These are phyloP conservation scores for Stenopsyche tienmushanensis DNA, from an alignment of 1,140 invertebrate genomes.

Conservation along the genomic window DNA sequence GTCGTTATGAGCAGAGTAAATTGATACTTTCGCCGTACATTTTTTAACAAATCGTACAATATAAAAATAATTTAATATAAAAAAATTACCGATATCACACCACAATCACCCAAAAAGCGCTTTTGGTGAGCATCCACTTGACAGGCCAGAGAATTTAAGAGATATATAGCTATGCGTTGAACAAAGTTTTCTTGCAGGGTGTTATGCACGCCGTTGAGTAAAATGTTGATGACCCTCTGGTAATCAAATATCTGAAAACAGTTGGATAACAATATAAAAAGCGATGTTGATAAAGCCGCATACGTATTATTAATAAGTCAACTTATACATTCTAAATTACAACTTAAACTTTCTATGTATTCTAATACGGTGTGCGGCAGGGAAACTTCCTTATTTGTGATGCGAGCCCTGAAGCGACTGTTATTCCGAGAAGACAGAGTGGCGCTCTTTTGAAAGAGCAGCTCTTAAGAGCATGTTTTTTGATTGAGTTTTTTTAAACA, in stretches of 20 bases:
- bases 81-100: slow-evolving; percentile 74
- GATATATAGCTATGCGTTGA: slow-evolving; percentile 90
- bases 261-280: not conserved
- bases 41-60: slow-evolving; percentile 41
- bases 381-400: no score
- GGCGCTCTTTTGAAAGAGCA: no score
- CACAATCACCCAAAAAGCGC: slow-evolving; percentile 82
- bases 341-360: no score
- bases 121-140: slow-evolving; percentile 94
- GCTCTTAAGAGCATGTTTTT: no score
- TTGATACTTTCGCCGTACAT: no score
- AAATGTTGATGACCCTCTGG: slow-evolving; percentile 79
- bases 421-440: no score
- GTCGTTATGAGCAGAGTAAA: no score
- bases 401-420: no score
- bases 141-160: slow-evolving; percentile 93
- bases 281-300: not conserved
- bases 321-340: no score
- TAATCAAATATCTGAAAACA: slow-evolving; percentile 83
- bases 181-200: slow-evolving; percentile 88
- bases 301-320: no score
- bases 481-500: no score
- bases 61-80: slow-evolving; percentile 1
- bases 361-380: no score
- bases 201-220: slow-evolving; percentile 79